phyloP scores from a whole-genome alignment of 2,888 invertebrate species.

The Melanchra persicariae region DNA sequence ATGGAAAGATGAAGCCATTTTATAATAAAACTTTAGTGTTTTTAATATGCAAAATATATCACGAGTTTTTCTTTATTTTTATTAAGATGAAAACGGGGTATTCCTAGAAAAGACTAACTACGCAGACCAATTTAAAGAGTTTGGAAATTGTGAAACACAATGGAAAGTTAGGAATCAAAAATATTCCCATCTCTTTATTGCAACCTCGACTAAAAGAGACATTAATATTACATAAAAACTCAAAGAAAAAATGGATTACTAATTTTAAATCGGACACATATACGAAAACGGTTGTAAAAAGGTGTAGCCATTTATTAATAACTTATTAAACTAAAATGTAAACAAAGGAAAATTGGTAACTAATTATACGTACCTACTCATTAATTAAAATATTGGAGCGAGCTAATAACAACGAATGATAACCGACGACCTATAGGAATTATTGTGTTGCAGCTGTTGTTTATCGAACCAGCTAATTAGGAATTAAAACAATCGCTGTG shows the following conservation, averaged over 20 bases:
- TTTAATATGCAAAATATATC: not conserved
- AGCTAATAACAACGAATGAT: constrained; percentile 27
- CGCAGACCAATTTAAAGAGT: not conserved
- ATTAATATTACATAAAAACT: not conserved
- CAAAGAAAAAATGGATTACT: not conserved
- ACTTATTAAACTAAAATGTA: constrained; percentile 9
- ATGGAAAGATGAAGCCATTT: constrained; percentile 16
- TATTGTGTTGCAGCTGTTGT: constrained; percentile 25
- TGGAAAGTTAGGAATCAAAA: not conserved
- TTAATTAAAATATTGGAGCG: constrained; percentile 41
- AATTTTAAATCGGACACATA: no score
- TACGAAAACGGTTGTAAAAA: not conserved
- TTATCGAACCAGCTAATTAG: constrained; percentile 17
- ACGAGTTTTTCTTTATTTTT: not conserved
- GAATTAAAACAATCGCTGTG: constrained; percentile 3
- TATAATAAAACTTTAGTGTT: not conserved
- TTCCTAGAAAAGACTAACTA: not conserved
- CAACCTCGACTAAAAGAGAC: not conserved
- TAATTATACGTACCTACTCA: not conserved
- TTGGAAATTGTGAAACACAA: not conserved
- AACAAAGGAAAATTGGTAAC: constrained; percentile 12
- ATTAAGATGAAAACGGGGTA: not conserved
- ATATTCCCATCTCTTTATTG: not conserved
- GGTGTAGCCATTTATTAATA: constrained; percentile 15
- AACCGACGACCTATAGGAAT: constrained; percentile 22